Conservation (phyloP, 92 coral and sea anemone species). For the Nematostella vectensis region DNA sequence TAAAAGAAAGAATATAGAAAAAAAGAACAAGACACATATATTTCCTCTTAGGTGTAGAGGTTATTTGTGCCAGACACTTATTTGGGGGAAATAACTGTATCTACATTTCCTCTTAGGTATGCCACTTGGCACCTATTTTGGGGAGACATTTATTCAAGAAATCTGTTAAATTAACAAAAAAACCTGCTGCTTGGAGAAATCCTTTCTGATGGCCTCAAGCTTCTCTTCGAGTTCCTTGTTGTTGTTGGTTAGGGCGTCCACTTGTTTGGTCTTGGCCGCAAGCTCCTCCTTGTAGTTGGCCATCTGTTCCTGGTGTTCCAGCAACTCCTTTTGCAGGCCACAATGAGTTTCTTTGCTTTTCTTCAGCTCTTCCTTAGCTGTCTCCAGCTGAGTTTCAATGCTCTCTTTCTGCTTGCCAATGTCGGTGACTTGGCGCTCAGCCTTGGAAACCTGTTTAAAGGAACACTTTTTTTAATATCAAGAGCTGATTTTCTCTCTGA, state of each 20-base stretch:
- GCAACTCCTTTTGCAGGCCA: constrained; percentile 34
- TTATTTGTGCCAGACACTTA: too few relatives aligned
- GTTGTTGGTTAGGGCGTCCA: constrained; percentile 32
- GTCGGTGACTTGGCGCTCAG: constrained; percentile 58
- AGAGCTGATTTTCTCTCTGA: too few relatives aligned
- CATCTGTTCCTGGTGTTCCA: constrained; percentile 31
- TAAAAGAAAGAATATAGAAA: too few relatives aligned
- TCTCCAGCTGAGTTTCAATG: constrained; percentile 35
- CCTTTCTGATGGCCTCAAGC: constrained; percentile 37
- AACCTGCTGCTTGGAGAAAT: constrained; percentile 36
- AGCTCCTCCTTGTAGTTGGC: constrained; percentile 33
- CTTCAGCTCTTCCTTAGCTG: constrained; percentile 41
- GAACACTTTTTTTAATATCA: not conserved
- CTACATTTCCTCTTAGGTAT: too few relatives aligned
- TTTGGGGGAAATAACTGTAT: too few relatives aligned
- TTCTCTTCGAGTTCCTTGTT: constrained; percentile 43
- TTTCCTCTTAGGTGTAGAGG: too few relatives aligned
- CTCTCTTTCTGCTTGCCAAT: constrained; percentile 47
- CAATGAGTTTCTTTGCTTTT: constrained; percentile 26
- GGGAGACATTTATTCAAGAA: too few relatives aligned
- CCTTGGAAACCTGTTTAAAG: constrained; percentile 46
- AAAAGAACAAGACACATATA: too few relatives aligned
- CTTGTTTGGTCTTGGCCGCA: constrained; percentile 26
- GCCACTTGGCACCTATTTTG: too few relatives aligned
- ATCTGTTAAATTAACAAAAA: too few relatives aligned